Percentiles rank a stretch among this genome's conserved stretches.
These are phyloP conservation scores for Clunio marinus DNA, from an alignment of 2,888 invertebrate genomes.

Conservation along the genomic window DNA sequence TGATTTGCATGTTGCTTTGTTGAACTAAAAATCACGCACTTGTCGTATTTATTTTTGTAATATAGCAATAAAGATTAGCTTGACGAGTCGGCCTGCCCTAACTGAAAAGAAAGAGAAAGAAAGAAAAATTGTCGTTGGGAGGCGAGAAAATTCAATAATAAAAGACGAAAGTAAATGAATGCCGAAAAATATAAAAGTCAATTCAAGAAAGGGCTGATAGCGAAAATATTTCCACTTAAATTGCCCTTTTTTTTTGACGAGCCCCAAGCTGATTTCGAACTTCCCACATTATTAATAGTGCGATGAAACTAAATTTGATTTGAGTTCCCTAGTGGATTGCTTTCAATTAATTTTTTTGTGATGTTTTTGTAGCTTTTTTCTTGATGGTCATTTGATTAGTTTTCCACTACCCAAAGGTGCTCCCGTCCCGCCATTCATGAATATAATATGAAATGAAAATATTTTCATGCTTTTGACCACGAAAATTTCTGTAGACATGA, in stretches of 20 bases:
- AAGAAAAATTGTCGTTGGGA: no score
- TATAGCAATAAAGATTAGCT: slow-evolving; percentile 6
- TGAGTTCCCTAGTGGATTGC: not conserved
- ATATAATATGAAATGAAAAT: not conserved
- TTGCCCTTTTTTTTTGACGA: not conserved
- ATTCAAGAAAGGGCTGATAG: not conserved
- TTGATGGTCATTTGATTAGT: slow-evolving; percentile 12
- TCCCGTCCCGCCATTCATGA: not conserved
- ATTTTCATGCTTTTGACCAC: not conserved
- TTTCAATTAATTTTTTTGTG: slow-evolving; percentile 7
- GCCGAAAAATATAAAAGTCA: not conserved
- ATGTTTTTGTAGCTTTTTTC: not conserved
- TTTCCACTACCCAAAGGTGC: not conserved
- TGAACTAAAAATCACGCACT: no score
- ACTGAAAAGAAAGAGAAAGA: not conserved
- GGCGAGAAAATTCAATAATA: not conserved
- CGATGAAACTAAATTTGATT: not conserved
- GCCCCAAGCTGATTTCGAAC: not conserved
- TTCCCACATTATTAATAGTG: not conserved
- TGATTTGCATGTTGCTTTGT: no score
- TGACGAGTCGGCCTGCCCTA: not conserved
- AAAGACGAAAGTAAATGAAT: no score
- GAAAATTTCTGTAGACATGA: not conserved
- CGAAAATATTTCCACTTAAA: not conserved
- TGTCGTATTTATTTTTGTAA: not conserved